Percentiles rank a stretch among this genome's conserved stretches.
These are phyloP conservation scores for Hemibagrus wyckioides DNA, from an alignment of 2,113 vertebrate species.

Conservation along the genomic window DNA sequence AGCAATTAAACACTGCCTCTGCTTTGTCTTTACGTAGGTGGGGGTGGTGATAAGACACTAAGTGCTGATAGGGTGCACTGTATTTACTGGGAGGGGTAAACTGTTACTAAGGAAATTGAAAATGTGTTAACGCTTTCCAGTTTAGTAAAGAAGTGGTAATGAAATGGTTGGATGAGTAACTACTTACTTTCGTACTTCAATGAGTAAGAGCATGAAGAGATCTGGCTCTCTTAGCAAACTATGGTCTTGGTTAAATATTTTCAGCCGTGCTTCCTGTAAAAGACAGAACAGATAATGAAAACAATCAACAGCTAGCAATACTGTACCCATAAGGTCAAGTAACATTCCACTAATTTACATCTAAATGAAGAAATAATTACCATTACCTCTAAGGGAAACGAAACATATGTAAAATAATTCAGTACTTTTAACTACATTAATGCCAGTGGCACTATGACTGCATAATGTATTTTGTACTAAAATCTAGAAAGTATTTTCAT, in stretches of 20 bases:
- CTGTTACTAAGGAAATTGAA: constrained; percentile 2
- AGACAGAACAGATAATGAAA: constrained; percentile 39
- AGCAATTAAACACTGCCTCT: constrained; percentile 31
- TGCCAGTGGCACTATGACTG: neutral
- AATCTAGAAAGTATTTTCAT: neutral
- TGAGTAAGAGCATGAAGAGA: constrained; percentile 75
- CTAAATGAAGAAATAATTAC: neutral
- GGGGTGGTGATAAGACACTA: constrained; percentile 8
- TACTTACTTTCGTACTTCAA: constrained; percentile 75
- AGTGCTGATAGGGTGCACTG: neutral
- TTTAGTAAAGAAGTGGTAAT: neutral
- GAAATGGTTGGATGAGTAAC: neutral
- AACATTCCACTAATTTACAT: neutral
- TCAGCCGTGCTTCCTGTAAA: constrained; percentile 72
- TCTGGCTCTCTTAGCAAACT: constrained; percentile 73
- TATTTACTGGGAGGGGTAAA: neutral
- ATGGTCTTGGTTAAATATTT: constrained; percentile 69
- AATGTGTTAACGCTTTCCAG: neutral
- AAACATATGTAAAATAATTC: neutral
- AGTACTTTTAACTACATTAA: neutral
- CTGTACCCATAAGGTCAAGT: neutral
- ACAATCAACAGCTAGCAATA: neutral
- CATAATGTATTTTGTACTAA: neutral
- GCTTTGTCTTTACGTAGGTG: constrained; percentile 25
- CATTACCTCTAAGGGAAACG: neutral